Conservation (phyloP, 2,797 vertebrate genomes). For the Coluber constrictor region DNA sequence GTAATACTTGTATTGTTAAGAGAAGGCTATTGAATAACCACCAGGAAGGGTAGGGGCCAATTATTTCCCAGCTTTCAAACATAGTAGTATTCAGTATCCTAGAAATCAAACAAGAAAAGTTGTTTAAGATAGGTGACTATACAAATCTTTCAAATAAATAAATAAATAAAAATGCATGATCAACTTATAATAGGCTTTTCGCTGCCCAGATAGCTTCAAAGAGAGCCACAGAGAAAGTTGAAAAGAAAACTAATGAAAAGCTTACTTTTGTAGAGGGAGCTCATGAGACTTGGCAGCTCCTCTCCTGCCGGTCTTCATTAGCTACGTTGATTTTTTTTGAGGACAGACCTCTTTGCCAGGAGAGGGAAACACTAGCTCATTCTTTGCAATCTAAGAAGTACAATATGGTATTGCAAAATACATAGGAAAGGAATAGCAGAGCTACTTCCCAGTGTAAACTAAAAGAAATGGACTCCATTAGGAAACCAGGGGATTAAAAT, state of each 20-base stretch:
- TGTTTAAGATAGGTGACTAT: not conserved
- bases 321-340: not conserved
- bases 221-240: not conserved
- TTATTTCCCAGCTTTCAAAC: conserved; percentile 94
- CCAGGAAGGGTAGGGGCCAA: conserved; percentile 95
- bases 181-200: not conserved
- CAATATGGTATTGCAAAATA: not conserved
- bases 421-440: not conserved
- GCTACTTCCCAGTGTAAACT: conserved; percentile 17
- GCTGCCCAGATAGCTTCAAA: not conserved
- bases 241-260: not conserved
- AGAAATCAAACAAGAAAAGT: conserved; percentile 45
- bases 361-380: not conserved
- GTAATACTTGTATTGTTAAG: conserved; percentile 84
- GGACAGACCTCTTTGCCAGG: not conserved
- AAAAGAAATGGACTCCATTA: not conserved
- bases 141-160: not conserved
- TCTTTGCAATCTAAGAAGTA: conserved; percentile 9
- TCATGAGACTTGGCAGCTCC: not conserved
- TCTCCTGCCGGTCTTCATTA: not conserved
- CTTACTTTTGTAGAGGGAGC: not conserved
- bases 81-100: conserved; percentile 94
- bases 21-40: conserved; percentile 92
- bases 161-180: not conserved
- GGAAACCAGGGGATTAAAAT: conserved; percentile 37